These are phyloP conservation scores for Leucania comma DNA, from an alignment of 2,888 invertebrate genomes.

Conservation along the genomic window DNA sequence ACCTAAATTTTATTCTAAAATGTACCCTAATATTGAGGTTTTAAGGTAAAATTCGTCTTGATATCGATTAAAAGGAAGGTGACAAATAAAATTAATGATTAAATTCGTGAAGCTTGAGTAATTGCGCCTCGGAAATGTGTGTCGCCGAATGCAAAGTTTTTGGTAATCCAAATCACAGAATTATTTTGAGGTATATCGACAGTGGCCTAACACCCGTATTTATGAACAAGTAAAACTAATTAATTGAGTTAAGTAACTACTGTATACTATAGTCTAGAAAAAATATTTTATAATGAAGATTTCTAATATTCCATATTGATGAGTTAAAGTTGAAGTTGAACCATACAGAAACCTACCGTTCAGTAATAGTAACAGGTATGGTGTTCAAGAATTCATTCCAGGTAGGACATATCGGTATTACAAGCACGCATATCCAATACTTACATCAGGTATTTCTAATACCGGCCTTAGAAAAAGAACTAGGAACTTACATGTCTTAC, in stretches of 20 bases:
- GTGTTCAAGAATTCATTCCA: too few species aligned
- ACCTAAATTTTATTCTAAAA: constrained; percentile 13
- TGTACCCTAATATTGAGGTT: neutral
- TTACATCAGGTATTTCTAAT: constrained; percentile 1
- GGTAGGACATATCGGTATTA: neutral
- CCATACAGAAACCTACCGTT: too few species aligned
- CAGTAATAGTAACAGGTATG: too few species aligned
- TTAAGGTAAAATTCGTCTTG: constrained; percentile 25
- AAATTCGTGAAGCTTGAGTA: constrained; percentile 41
- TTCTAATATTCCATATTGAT: too few species aligned
- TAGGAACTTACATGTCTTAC: neutral
- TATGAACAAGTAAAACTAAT: too few species aligned
- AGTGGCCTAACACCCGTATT: too few species aligned
- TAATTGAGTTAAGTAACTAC: too few species aligned
- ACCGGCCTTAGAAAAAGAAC: neutral
- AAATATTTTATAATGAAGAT: too few species aligned
- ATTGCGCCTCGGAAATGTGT: constrained; percentile 51
- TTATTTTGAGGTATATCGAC: constrained; percentile 17
- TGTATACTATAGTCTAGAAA: too few species aligned
- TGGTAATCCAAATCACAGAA: constrained; percentile 35
- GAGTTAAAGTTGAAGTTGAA: too few species aligned
- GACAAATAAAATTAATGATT: constrained; percentile 61
- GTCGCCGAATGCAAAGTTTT: constrained; percentile 21
- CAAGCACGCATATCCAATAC: neutral
- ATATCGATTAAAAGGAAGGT: constrained; percentile 27